phyloP scores from a whole-genome alignment of 2,797 vertebrate species.

The Danionella dracula region DNA sequence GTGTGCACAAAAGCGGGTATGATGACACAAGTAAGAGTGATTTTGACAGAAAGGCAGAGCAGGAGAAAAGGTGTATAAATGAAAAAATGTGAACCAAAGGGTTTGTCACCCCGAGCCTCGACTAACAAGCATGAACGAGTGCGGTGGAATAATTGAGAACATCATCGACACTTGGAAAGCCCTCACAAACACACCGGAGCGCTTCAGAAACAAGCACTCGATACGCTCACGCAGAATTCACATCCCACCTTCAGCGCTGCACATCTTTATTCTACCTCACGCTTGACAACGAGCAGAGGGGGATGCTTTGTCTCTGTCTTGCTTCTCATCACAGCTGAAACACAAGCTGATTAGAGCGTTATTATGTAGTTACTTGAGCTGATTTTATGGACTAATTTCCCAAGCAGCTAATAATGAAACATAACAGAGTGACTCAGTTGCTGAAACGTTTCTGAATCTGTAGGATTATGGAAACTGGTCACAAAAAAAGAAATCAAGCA shows the following conservation, averaged over 20 bases:
- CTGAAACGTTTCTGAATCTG: neutral
- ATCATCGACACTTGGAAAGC: conserved; percentile 6
- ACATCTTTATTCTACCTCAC: conserved; percentile 7
- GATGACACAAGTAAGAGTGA: neutral
- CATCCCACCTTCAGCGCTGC: conserved; percentile 1
- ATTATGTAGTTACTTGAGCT: neutral
- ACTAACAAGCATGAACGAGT: neutral
- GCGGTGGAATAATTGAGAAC: conserved; percentile 3
- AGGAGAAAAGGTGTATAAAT: neutral
- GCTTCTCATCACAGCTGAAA: neutral
- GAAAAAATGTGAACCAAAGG: too few relatives aligned
- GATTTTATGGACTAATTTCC: neutral
- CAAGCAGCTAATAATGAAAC: conserved; percentile 7
- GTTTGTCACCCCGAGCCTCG: too few relatives aligned
- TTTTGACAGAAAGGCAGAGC: neutral
- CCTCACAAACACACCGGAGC: neutral
- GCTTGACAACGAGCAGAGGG: neutral
- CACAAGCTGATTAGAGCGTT: neutral
- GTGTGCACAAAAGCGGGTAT: neutral
- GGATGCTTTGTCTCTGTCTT: neutral
- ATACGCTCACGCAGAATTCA: conserved; percentile 2
- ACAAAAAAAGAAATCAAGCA: too few relatives aligned
- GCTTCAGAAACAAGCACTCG: conserved; percentile 12
- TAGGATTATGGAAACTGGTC: neutral
- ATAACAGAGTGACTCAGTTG: neutral